These are phyloP conservation scores for Ennomos erosarius DNA, from an alignment of 2,888 invertebrate genomes.

Conservation along the genomic window DNA sequence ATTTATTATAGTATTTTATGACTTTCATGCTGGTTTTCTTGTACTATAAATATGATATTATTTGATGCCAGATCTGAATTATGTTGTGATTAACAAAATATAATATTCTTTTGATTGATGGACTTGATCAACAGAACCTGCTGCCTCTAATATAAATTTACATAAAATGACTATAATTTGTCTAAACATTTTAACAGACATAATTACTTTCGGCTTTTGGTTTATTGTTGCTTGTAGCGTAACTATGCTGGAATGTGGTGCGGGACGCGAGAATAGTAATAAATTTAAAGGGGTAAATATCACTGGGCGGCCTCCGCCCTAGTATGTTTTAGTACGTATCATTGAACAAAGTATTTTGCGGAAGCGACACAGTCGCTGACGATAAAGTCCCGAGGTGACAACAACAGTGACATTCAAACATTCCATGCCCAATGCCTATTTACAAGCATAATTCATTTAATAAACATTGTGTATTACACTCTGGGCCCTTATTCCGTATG, in stretches of 20 bases:
- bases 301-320: slow-evolving; percentile 73
- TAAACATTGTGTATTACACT: no score
- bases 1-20: no score
- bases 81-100: not conserved
- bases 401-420: not conserved
- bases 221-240: slow-evolving; percentile 33
- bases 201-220: slow-evolving; percentile 38
- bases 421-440: not conserved
- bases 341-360: slow-evolving; percentile 59
- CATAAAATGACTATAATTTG: slow-evolving; percentile 37
- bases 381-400: slow-evolving; percentile 1
- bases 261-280: slow-evolving; percentile 45
- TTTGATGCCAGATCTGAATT: no score
- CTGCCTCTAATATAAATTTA: slow-evolving; percentile 33
- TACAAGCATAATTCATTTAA: no score
- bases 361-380: slow-evolving; percentile 46
- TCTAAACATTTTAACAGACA: slow-evolving; percentile 35
- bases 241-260: slow-evolving; percentile 52
- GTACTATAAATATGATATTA: no score
- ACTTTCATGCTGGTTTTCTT: no score
- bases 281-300: slow-evolving; percentile 57
- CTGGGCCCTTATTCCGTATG: no score
- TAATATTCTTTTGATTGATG: slow-evolving; percentile 6
- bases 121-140: slow-evolving; percentile 26
- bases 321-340: slow-evolving; percentile 36